Conservation (phyloP, 2,888 invertebrate species). For the Syritta pipiens region DNA sequence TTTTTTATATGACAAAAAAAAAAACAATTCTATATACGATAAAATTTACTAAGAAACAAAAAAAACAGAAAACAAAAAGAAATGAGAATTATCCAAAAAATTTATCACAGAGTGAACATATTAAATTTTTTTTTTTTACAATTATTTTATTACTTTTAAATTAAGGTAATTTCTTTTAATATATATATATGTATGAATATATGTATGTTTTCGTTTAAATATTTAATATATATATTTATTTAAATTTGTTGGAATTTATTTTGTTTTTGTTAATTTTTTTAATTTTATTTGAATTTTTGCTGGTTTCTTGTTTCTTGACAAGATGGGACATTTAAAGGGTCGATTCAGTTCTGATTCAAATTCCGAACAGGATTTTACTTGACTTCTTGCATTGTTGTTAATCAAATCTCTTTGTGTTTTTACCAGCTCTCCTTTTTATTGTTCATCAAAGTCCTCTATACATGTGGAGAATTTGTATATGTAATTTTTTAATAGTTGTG, state of each 20-base stretch:
- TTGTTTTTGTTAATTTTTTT: slow-evolving; percentile 70
- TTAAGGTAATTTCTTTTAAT: slow-evolving; percentile 53
- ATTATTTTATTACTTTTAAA: slow-evolving; percentile 26
- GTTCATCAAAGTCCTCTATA: no score
- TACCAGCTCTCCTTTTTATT: no score
- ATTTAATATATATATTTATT: slow-evolving; percentile 67
- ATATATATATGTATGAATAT: slow-evolving; percentile 28
- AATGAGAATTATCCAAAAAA: slow-evolving; percentile 59
- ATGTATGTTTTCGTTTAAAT: slow-evolving; percentile 66
- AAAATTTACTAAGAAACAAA: slow-evolving; percentile 39
- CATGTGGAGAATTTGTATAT: no score
- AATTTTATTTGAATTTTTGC: slow-evolving; percentile 51
- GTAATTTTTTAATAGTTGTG: no score
- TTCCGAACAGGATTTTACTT: no score
- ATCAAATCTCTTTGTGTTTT: background rate
- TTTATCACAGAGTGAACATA: slow-evolving; percentile 61
- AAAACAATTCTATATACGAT: slow-evolving; percentile 36
- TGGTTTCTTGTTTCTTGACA: background rate
- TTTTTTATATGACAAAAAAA: slow-evolving; percentile 58
- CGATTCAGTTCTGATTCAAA: no score
- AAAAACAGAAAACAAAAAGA: slow-evolving; percentile 9
- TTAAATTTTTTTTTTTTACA: slow-evolving; percentile 38
- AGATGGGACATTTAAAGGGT: no score
- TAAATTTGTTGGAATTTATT: slow-evolving; percentile 66
- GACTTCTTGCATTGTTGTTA: no score